Evolutionary conservation across 2,113 vertebrate genomes (phyloP).

Genomic region (Vanacampus margaritifer): DNA sequence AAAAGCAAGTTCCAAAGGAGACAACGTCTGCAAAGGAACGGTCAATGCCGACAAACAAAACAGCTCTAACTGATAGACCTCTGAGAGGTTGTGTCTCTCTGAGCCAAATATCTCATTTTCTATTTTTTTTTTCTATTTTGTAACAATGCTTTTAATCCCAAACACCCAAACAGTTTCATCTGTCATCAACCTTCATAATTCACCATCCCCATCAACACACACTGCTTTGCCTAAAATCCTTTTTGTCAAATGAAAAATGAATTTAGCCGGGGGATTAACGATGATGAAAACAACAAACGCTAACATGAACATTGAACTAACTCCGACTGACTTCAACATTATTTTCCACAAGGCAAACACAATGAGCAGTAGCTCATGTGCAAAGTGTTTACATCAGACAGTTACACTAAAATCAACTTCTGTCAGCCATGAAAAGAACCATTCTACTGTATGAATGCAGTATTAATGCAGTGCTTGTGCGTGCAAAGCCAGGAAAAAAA

Average conservation of each 20-base stretch:
- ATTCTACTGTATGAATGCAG: too few species aligned
- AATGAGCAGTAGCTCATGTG: neutral
- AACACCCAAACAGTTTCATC: constrained; percentile 56
- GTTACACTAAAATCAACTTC: neutral
- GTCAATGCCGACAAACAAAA: neutral
- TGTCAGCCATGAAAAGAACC: neutral
- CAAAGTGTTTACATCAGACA: neutral
- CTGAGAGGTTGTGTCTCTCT: constrained; percentile 32
- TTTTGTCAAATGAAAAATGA: constrained; percentile 40
- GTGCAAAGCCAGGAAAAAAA: constrained; percentile 2
- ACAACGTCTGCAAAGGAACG: neutral
- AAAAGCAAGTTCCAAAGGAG: constrained; percentile 3
- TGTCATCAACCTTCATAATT: constrained; percentile 19
- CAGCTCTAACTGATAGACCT: constrained; percentile 3
- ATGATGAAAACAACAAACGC: constrained; percentile 22
- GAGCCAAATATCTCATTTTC: constrained; percentile 38
- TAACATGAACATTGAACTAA: constrained; percentile 46
- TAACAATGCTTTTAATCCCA: constrained; percentile 52
- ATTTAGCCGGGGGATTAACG: constrained; percentile 43
- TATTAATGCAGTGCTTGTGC: too few species aligned
- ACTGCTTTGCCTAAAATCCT: constrained; percentile 33
- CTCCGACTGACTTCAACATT: constrained; percentile 39
- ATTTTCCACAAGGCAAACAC: constrained; percentile 1
- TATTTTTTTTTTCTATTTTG: constrained; percentile 20
- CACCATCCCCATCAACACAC: constrained; percentile 23